These are phyloP conservation scores for Aphelinus atriplicis DNA, from an alignment of 1,140 invertebrate genomes.

Conservation along the genomic window DNA sequence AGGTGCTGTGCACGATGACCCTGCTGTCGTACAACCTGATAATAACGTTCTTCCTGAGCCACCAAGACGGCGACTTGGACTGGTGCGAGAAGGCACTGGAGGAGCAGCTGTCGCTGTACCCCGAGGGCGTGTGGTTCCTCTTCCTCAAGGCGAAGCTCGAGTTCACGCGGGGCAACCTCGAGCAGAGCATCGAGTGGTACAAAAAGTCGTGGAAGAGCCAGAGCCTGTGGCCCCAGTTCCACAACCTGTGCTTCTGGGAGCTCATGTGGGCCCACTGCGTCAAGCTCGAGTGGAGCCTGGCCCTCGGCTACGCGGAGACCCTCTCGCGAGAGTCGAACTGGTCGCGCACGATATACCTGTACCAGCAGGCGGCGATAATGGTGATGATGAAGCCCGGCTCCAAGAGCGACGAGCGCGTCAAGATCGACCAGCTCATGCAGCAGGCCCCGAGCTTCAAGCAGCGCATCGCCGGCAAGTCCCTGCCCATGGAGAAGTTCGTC, in stretches of 20 bases:
- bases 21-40: conserved; percentile 87
- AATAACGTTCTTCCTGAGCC: conserved; percentile 83
- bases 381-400: conserved; percentile 74
- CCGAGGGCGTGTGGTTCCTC: conserved; percentile 90
- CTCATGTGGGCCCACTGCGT: conserved; percentile 87
- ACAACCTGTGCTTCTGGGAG: conserved; percentile 96
- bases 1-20: conserved; percentile 86
- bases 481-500: conserved; percentile 97
- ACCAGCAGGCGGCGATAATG: conserved; percentile 86
- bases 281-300: conserved; percentile 76
- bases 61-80: conserved; percentile 80
- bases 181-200: conserved; percentile 81
- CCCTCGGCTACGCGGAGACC: conserved; percentile 76
- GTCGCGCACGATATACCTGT: conserved; percentile 91
- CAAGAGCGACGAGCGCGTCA: conserved; percentile 64
- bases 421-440: conserved; percentile 72
- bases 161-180: conserved; percentile 83
- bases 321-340: conserved; percentile 85
- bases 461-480: conserved; percentile 92
- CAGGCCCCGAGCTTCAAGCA: conserved; percentile 85
- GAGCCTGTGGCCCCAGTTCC: conserved; percentile 90
- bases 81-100: conserved; percentile 79
- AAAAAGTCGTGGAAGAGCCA: conserved; percentile 86
- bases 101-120: conserved; percentile 78
- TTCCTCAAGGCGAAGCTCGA: conserved; percentile 90